These are phyloP conservation scores for Sceloporus tristichus DNA, from an alignment of 2,113 vertebrate genomes.

Conservation along the genomic window DNA sequence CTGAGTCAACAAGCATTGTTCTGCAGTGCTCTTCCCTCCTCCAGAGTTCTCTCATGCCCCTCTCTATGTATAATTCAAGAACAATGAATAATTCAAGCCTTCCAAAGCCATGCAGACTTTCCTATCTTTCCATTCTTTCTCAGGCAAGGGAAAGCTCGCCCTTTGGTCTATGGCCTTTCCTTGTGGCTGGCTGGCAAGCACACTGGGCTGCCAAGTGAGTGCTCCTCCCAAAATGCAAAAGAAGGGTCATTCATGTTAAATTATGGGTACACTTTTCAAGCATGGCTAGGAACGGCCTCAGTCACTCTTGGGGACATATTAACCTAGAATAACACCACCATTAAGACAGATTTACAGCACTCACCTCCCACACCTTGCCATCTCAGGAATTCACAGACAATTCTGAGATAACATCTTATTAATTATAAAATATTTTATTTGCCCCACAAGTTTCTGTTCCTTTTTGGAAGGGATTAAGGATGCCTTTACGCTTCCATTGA, in stretches of 20 bases:
- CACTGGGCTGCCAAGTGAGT: not conserved
- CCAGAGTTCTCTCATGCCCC: constrained; percentile 39
- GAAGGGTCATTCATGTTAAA: not conserved
- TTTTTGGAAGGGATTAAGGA: not conserved
- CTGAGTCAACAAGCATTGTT: constrained; percentile 22
- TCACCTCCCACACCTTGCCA: not conserved
- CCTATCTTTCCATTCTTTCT: constrained; percentile 52
- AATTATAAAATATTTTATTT: not conserved
- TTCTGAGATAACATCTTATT: not conserved
- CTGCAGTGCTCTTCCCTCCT: constrained; percentile 37
- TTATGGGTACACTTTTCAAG: not conserved
- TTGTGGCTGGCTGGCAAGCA: constrained; percentile 12
- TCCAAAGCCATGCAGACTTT: constrained; percentile 63
- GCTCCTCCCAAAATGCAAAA: constrained; percentile 9
- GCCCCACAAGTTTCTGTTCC: not conserved
- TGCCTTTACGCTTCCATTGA: too few species aligned
- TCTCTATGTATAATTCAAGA: constrained; percentile 62
- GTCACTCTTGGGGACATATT: not conserved
- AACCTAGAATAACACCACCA: not conserved
- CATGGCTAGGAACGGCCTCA: too few species aligned
- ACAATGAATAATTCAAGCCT: constrained; percentile 63
- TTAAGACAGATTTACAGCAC: too few species aligned
- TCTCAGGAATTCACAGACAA: too few species aligned
- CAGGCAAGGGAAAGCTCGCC: constrained; percentile 38
- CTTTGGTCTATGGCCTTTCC: constrained; percentile 29